Percentiles rank a stretch among this genome's conserved stretches.
These are phyloP conservation scores for Phoxinus dragarum DNA, from an alignment of 2,797 vertebrate species.

Conservation along the genomic window DNA sequence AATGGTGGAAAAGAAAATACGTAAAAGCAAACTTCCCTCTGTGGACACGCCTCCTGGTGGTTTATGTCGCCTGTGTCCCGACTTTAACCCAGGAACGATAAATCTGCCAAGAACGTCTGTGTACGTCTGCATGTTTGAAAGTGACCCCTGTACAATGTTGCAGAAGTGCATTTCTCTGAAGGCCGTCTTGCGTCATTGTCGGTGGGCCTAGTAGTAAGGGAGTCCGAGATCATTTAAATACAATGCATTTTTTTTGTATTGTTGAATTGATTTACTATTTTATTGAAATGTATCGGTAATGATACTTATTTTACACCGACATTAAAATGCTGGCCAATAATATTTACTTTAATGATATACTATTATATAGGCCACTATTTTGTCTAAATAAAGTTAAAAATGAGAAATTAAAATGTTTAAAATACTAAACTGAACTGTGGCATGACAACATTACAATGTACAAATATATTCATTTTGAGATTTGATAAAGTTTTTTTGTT, in stretches of 20 bases:
- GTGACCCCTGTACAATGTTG: conserved; percentile 66
- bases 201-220: conserved; percentile 57
- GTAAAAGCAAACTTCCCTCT: conserved; percentile 75
- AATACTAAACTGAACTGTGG: not conserved
- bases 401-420: not conserved
- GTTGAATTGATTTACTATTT: not conserved
- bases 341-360: not conserved
- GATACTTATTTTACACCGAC: not conserved
- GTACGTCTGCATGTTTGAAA: conserved; percentile 44
- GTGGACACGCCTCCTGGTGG: conserved; percentile 59
- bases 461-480: not conserved
- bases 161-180: conserved; percentile 42
- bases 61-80: conserved; percentile 54
- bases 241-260: not conserved
- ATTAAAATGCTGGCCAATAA: not conserved
- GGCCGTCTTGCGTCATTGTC: conserved; percentile 1
- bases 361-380: not conserved
- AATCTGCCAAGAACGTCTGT: conserved; percentile 77
- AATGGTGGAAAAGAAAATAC: conserved; percentile 75
- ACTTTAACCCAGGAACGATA: conserved; percentile 79
- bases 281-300: not conserved
- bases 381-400: not conserved
- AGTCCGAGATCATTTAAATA: conserved; percentile 23
- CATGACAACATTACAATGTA: not conserved
- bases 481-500: not conserved